Evolutionary conservation across 2,797 vertebrate species (phyloP).

Genomic region (Clarias fuscus): DNA sequence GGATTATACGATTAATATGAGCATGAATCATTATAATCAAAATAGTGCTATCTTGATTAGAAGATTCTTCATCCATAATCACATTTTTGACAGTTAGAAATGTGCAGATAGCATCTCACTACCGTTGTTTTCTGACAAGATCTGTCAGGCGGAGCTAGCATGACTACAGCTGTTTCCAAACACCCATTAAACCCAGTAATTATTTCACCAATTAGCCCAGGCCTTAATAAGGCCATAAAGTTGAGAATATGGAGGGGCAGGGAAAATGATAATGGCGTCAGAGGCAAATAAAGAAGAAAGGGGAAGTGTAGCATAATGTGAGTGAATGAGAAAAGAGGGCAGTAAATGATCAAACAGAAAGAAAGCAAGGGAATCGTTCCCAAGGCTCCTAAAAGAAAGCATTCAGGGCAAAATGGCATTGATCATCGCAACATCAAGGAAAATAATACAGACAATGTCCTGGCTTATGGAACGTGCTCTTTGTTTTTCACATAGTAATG

Average conservation of each 20-base stretch:
- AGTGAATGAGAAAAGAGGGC: slow-evolving; percentile 23
- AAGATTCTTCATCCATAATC: slow-evolving; percentile 32
- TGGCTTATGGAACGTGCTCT: slow-evolving; percentile 1
- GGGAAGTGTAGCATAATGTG: not conserved
- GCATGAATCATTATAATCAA: slow-evolving; percentile 19
- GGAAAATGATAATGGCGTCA: slow-evolving; percentile 17
- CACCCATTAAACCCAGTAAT: slow-evolving; percentile 48
- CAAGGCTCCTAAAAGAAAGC: slow-evolving; percentile 25
- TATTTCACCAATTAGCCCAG: slow-evolving; percentile 52
- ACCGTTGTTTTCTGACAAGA: slow-evolving; percentile 7
- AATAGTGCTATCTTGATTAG: slow-evolving; percentile 22
- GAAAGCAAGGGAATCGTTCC: slow-evolving; percentile 10
- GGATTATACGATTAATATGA: slow-evolving; percentile 20
- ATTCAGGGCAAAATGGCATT: slow-evolving; percentile 35
- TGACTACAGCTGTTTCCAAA: slow-evolving; percentile 22
- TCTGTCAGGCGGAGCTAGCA: slow-evolving; percentile 29
- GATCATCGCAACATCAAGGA: slow-evolving; percentile 40
- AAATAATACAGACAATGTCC: slow-evolving; percentile 25
- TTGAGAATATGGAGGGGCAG: slow-evolving; percentile 3
- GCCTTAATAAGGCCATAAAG: slow-evolving; percentile 38
- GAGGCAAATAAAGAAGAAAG: slow-evolving; percentile 20
- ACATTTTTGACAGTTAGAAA: slow-evolving; percentile 32
- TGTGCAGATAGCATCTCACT: slow-evolving; percentile 38
- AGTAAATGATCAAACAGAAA: slow-evolving; percentile 36
- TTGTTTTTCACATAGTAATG: slow-evolving; percentile 9